Conservation (phyloP, 2,888 invertebrate species). For the Coelopa pilipes region DNA sequence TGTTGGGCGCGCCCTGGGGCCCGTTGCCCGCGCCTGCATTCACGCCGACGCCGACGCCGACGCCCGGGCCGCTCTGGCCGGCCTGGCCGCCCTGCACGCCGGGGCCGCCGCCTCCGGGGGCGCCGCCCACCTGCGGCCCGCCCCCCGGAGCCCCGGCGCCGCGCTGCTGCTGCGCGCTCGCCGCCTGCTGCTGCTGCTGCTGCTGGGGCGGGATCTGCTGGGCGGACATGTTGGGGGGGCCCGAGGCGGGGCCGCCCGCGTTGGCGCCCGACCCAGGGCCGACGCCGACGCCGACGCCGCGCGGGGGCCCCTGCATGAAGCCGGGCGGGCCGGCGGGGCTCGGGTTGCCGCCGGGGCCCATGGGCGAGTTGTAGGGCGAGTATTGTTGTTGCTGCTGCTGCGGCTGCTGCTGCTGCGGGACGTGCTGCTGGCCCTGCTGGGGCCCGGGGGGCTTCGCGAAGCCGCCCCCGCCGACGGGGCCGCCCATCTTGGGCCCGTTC, state of each 20-base stretch:
- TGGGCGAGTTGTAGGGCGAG: slow-evolving; percentile 75
- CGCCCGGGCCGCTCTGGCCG: slow-evolving; percentile 55
- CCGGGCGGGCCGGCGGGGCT: slow-evolving; percentile 52
- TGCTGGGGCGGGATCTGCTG: slow-evolving; percentile 49
- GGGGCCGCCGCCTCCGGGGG: slow-evolving; percentile 46
- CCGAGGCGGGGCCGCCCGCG: slow-evolving; percentile 46
- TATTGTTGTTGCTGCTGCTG: slow-evolving; percentile 70
- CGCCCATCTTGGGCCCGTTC: slow-evolving; percentile 60
- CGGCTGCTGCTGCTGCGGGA: slow-evolving; percentile 50
- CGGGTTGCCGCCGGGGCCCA: slow-evolving; percentile 68
- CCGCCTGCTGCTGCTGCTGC: slow-evolving; percentile 48
- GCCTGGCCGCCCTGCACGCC: slow-evolving; percentile 47
- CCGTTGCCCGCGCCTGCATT: slow-evolving; percentile 53
- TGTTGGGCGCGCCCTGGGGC: slow-evolving; percentile 44
- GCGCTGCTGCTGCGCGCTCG: slow-evolving; percentile 43
- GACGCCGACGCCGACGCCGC: slow-evolving; percentile 45
- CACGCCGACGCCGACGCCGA: slow-evolving; percentile 52
- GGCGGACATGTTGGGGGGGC: slow-evolving; percentile 52
- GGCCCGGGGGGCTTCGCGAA: slow-evolving; percentile 55
- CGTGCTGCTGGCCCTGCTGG: slow-evolving; percentile 52
- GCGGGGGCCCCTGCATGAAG: slow-evolving; percentile 64
- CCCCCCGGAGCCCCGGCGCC: slow-evolving; percentile 36
- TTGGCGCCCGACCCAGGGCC: slow-evolving; percentile 39
- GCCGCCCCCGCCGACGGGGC: slow-evolving; percentile 53
- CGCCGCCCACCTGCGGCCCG: slow-evolving; percentile 42